Evolutionary conservation across 2,888 invertebrate species (phyloP), one percentile per base, ranked within the genome.

Genomic region (Dioctria rufipes): DNA sequence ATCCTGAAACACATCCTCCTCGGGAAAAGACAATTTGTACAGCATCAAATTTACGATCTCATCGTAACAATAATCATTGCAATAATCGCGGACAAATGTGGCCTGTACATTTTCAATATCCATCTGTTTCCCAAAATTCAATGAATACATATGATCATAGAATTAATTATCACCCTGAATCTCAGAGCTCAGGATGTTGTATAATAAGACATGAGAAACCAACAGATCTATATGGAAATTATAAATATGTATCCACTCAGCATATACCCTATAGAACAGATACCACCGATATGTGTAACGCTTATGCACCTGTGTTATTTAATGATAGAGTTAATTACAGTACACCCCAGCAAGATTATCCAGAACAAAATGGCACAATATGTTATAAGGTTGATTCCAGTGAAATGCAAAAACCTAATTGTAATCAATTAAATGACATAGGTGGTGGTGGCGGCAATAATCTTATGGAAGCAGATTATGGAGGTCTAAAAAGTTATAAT

Each of bases 1-100:
- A 6, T n/a, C 4, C 8, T 11, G 54, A 54, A 54, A 4, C 54
- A 2, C 9, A 78, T 25, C 78, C 67, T 13, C 37, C 51, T 9
- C 80, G 81, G 9, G 81, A 81, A 4, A 81, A 81, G 37, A 4
- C 61, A 4, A 78, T 80, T 9, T 81, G 80, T 58, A 5, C 77
- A 13, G 67, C 66, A 60, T 75, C 69, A 8, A 77, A 78, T 54
- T 54, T 54, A 54, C 80, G 78, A 13, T 11, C 40, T 3, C 61
- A 78, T 13, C 25, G 63, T 25, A 77, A 69, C 6, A 82, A 54
- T 66, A 51, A 77, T 65, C 81, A 80, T 54, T 77, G 54, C 37
- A 65, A 66, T 13, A 80, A 65, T n/a, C 46, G 60, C 11, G 54
- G 42, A 13, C 25, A 25, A 25, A 46, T 60, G 25, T 82, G 80